These are phyloP conservation scores for Cephus spinipes DNA, from an alignment of 2,888 invertebrate species.

Conservation along the genomic window DNA sequence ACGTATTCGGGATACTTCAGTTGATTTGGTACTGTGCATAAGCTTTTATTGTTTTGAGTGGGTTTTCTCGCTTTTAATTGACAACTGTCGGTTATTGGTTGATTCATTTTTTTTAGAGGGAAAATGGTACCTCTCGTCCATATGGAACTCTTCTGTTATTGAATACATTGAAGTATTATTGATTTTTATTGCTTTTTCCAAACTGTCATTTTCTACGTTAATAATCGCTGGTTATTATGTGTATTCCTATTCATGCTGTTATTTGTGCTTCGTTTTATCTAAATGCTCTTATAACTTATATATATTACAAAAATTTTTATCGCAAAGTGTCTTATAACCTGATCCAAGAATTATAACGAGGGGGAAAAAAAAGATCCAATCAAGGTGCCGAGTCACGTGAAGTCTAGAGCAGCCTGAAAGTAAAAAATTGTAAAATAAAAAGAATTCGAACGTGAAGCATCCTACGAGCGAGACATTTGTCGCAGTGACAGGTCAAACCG, in stretches of 20 bases:
- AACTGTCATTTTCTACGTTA: neutral
- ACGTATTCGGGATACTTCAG: neutral
- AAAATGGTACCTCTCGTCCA: neutral
- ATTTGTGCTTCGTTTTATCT: neutral
- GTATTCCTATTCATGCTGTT: neutral
- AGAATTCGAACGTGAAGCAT: neutral
- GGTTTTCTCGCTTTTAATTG: neutral
- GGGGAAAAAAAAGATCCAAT: neutral
- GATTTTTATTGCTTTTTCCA: neutral
- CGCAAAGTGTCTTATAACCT: neutral
- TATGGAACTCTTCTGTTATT: neutral
- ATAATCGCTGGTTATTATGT: neutral
- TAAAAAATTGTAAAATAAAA: neutral
- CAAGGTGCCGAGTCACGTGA: neutral
- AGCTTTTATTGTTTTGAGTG: neutral
- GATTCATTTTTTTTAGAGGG: neutral
- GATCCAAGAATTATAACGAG: neutral
- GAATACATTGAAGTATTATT: neutral
- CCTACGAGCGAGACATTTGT: neutral
- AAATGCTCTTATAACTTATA: too few species aligned
- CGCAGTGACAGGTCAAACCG: neutral
- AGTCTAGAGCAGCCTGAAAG: neutral
- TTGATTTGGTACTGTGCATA: neutral
- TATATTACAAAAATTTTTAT: neutral
- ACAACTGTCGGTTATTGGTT: neutral